These are phyloP conservation scores for Panthera tigris DNA, from an alignment of 2,113 vertebrate genomes.

Conservation along the genomic window DNA sequence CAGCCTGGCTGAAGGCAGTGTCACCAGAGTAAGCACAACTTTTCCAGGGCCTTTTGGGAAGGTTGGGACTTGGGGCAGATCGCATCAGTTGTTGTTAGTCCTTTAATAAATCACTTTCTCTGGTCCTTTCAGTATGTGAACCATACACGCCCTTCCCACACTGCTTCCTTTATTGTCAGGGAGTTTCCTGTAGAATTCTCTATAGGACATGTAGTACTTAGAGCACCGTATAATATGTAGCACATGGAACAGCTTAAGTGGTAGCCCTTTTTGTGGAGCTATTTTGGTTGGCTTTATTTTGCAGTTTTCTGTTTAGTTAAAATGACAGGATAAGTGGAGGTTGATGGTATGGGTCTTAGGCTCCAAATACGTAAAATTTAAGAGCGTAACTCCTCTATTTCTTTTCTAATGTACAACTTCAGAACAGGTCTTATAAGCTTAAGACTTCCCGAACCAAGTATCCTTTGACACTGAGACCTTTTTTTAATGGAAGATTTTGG, in stretches of 20 bases:
- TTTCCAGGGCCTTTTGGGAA: not conserved
- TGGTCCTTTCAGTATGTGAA: not conserved
- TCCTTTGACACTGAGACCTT: not conserved
- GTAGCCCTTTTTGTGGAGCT: not conserved
- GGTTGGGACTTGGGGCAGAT: not conserved
- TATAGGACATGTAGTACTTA: not conserved
- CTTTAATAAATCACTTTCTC: not conserved
- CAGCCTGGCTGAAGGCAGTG: conserved; percentile 88
- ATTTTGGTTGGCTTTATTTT: not conserved
- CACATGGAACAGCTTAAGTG: not conserved
- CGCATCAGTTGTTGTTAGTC: not conserved
- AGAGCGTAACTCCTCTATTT: not conserved
- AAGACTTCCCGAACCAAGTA: not conserved
- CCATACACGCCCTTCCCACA: not conserved
- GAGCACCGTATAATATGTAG: not conserved
- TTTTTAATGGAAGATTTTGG: not conserved
- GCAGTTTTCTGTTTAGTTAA: not conserved
- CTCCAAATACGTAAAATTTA: not conserved
- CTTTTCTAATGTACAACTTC: not conserved
- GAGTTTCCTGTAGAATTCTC: not conserved
- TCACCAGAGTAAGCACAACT: conserved; percentile 89
- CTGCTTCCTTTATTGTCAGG: not conserved
- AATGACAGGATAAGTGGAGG: not conserved
- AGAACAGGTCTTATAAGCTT: not conserved
- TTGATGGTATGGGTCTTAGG: not conserved